Evolutionary conservation across 2,797 vertebrate species (phyloP), one percentile per base, ranked within the genome.

Genomic region (Halcyon badia): DNA sequence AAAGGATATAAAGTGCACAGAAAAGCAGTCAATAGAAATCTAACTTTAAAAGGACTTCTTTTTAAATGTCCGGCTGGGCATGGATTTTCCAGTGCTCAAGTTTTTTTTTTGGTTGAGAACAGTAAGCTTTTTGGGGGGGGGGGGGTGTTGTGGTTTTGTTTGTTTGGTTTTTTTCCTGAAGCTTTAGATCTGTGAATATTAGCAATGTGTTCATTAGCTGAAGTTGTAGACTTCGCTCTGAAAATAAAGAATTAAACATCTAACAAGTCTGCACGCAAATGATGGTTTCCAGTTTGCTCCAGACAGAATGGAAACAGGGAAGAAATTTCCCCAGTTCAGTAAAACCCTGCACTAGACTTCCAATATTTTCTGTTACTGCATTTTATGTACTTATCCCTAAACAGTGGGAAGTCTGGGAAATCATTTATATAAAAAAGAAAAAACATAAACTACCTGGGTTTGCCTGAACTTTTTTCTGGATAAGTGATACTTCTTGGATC

Each of bases 141-240:
- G 42, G 3, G 17, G 17, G 41, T 41, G 41, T 39, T 11, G 41
- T 16, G 15, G 5, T 2, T 20, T 37, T 22, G 37, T 4, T 2
- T 0, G 24, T 25, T 25, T 4, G 0, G 2, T 30, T 30, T 3
- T 0, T 51, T 71, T 64, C 12, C 46, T 70, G 42, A 66, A 58
- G 49, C 10, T 86, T 86, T 65, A 76, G 25, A 41, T 65, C 46
- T 86, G 15, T 81, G 30, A 73, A 42, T 68, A 71, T 75, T 33
- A 78, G 33, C 17, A 77, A 60, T 0, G 0, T 25, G 17, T 56
- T 58, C 41, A 56, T 12, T 25, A 35, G 33, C 22, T 33, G 62
- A 73, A 49, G 14, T 1, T 24, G 22, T 33, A 61, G 42, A 31
- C 75, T 69, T 90, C 46, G 58, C 30, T 89, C 52, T 83, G 33